A percentile compares a stretch with the other conserved stretches of the same genome.
Conservation (phyloP, 2,888 invertebrate genomes). For the Acrobasis consociella region DNA sequence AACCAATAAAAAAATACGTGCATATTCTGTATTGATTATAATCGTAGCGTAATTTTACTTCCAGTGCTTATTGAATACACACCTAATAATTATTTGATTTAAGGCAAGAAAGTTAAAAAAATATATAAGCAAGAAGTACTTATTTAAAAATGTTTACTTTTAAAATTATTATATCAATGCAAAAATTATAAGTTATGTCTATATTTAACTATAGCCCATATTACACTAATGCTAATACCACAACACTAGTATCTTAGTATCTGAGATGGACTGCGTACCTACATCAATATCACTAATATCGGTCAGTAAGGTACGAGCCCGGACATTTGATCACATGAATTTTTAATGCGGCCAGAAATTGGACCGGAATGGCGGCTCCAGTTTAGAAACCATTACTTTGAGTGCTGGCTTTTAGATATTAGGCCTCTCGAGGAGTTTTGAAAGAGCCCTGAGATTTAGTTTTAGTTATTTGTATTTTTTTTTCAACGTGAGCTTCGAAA, state of each 20-base stretch:
- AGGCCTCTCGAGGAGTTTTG: conserved; percentile 2
- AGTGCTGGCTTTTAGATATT: conserved; percentile 51
- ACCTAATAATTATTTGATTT: too few species aligned
- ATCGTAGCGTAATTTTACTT: too few species aligned
- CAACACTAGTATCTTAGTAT: neutral
- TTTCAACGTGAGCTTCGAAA: too few species aligned
- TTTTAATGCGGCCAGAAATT: conserved; percentile 61
- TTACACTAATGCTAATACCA: neutral
- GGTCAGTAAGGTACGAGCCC: conserved; percentile 28
- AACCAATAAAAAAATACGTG: too few species aligned
- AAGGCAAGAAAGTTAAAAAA: too few species aligned
- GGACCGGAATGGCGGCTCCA: conserved; percentile 46
- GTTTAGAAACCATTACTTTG: conserved; percentile 63
- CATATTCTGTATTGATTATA: too few species aligned
- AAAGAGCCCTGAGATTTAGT: neutral
- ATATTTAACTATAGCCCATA: too few species aligned
- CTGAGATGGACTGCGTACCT: conserved; percentile 17
- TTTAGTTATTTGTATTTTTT: neutral
- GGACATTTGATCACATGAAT: conserved; percentile 59
- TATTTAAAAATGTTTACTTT: too few species aligned
- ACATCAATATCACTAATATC: conserved; percentile 17
- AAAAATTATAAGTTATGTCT: too few species aligned
- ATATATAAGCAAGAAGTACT: too few species aligned
- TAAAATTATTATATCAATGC: too few species aligned
- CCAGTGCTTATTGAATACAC: too few species aligned